These are phyloP conservation scores for Eurosta solidaginis DNA, from an alignment of 1,140 invertebrate species.

Conservation along the genomic window DNA sequence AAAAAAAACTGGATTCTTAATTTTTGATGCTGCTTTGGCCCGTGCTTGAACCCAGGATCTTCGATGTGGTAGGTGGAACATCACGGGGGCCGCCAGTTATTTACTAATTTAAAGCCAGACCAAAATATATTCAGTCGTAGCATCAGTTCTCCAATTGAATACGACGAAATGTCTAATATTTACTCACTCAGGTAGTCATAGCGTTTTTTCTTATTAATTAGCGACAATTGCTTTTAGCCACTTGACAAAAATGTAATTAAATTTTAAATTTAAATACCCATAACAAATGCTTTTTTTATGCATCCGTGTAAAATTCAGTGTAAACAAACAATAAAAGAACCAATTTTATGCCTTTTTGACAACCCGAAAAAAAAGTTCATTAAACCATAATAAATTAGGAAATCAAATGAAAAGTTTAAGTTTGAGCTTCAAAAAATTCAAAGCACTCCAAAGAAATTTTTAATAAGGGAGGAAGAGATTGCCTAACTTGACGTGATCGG, in stretches of 20 bases:
- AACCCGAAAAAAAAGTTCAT: background rate
- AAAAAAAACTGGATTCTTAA: no score
- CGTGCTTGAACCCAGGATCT: no score
- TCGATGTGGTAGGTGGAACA: no score
- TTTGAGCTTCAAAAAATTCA: no score
- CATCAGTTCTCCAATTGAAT: no score
- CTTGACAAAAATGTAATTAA: background rate
- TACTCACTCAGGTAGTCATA: background rate
- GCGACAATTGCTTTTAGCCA: background rate
- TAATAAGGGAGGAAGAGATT: background rate
- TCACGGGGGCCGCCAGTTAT: no score
- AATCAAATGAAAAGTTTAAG: conserved; percentile 57
- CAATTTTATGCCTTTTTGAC: background rate
- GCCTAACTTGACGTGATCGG: background rate
- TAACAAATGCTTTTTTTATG: background rate
- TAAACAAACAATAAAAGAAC: background rate
- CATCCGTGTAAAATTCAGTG: background rate
- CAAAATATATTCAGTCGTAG: no score
- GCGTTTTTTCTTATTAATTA: background rate
- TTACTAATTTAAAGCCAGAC: no score
- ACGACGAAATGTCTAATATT: background rate
- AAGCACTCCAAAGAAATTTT: conserved; percentile 38
- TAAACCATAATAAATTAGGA: conserved; percentile 54
- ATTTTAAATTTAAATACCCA: background rate
- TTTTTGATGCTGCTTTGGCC: no score